Evolutionary conservation across 2,888 invertebrate genomes (phyloP).

Genomic region (Calliphora vomitoria): DNA sequence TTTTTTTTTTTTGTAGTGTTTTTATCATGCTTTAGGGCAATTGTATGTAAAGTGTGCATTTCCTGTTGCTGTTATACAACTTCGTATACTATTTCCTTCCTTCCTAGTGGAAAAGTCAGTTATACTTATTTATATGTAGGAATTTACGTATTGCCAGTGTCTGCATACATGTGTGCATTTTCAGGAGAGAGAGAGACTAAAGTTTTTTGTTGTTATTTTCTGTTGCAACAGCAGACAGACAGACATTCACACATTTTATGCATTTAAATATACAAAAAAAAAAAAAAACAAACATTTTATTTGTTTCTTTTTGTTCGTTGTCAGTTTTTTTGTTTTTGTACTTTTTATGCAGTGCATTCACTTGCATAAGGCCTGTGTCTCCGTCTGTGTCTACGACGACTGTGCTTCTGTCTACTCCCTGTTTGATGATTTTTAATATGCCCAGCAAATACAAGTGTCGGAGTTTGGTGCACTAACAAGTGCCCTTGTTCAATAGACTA

Average conservation of each 20-base stretch:
- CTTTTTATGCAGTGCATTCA: constrained; percentile 43
- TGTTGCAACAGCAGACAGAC: constrained; percentile 21
- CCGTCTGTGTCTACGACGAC: neutral
- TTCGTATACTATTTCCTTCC: constrained; percentile 74
- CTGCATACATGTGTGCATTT: neutral
- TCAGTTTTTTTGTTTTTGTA: neutral
- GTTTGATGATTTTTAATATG: constrained; percentile 34
- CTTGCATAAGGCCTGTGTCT: constrained; percentile 10
- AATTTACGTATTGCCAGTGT: neutral
- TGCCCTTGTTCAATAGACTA: constrained; percentile 43
- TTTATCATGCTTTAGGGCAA: constrained; percentile 69
- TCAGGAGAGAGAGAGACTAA: neutral
- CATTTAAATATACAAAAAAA: constrained; percentile 15
- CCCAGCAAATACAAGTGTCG: constrained; percentile 13
- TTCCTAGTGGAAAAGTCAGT: constrained; percentile 62
- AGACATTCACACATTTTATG: constrained; percentile 32
- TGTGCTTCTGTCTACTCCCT: neutral
- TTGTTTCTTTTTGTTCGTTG: neutral
- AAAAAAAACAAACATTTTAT: constrained; percentile 12
- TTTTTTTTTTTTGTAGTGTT: constrained; percentile 29
- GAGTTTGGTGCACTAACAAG: constrained; percentile 59
- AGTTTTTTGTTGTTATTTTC: constrained; percentile 17
- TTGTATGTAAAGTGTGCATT: constrained; percentile 73
- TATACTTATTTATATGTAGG: constrained; percentile 35
- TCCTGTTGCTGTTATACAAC: constrained; percentile 73